Evolutionary conservation across 2,113 vertebrate genomes (phyloP).

Genomic region (Chaetura pelagica): DNA sequence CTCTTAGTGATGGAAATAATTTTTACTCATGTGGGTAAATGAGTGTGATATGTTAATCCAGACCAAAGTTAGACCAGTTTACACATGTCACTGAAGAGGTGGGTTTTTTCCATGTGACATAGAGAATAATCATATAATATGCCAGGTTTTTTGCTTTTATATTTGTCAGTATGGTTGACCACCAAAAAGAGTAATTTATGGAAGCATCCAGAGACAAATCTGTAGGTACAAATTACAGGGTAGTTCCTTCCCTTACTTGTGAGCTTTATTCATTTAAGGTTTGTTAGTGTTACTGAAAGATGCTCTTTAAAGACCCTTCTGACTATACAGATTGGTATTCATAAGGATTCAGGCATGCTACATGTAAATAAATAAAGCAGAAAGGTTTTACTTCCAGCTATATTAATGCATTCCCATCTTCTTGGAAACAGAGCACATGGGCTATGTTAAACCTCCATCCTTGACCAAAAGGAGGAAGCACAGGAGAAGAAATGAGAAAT

Average conservation of each 20-base stretch:
- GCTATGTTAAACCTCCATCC: background rate
- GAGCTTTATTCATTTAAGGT: background rate
- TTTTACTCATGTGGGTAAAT: background rate
- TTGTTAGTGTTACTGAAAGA: background rate
- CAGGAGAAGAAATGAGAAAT: conserved; percentile 44
- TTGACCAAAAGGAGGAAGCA: conserved; percentile 26
- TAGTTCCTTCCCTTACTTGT: background rate
- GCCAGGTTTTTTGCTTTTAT: background rate
- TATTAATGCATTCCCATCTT: background rate
- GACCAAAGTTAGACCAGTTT: background rate
- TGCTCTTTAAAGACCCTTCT: background rate
- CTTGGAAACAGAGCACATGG: background rate
- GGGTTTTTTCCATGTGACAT: background rate
- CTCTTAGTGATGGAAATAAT: background rate
- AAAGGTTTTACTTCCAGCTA: background rate
- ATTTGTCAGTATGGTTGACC: background rate
- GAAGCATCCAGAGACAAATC: background rate
- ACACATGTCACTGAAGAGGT: background rate
- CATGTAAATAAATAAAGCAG: background rate
- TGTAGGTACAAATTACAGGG: background rate
- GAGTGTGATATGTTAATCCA: background rate
- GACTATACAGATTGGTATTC: background rate
- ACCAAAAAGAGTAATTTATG: background rate
- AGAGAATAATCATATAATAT: background rate
- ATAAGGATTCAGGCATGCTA: background rate